Evolutionary conservation across 2,113 vertebrate genomes (phyloP), one percentile per base, ranked within the genome.

Genomic region (Coryphaenoides rupestris): DNA sequence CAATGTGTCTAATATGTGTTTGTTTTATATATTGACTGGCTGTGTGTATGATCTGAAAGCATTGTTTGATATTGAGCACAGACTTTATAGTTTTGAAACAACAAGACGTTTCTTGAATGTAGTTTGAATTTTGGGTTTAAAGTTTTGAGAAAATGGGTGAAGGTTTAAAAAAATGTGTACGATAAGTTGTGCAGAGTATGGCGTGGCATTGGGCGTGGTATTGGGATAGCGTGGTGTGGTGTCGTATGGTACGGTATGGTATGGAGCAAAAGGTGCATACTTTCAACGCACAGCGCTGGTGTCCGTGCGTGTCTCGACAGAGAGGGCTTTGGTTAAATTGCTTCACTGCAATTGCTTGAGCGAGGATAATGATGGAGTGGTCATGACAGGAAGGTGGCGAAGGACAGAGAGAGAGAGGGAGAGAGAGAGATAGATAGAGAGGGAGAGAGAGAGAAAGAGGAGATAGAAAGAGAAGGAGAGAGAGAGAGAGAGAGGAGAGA

Each of bases 341-440:
- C 24, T 74, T 49, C 65, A 53, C 50, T 65, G 62, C 70, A 60
- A 64, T 63, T 49, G 58, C 47, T 73, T 75, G 53, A 68, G 61
- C n/a, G 5, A 21, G 65, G 72, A 73, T 62, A 77, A 60, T 65
- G 68, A 68, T 4, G 26, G 65, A 71, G 64, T 66, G 50, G 57
- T 2, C 54, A 24, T 69, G 63, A 71, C 66, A 63, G 45, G 58
- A 0, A 23, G 26, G 26, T 33, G 19, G 40, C 40, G 50, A 23
- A 28, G 46, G 22, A 63, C 3, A 52, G 60, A 61, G 58, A 19
- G 58, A 46, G n/a, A 40, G 15, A 74, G 56, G 21, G 54, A 40
- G 24, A 58, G 60, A 74, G 65, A 45, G 59, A 53, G 68, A 69
- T 14, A 46, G 17, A 23, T 62, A 62, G 45, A 40, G 33, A 40